These are phyloP conservation scores for Chrysopa pallens DNA, from an alignment of 1,140 invertebrate genomes.

Conservation along the genomic window DNA sequence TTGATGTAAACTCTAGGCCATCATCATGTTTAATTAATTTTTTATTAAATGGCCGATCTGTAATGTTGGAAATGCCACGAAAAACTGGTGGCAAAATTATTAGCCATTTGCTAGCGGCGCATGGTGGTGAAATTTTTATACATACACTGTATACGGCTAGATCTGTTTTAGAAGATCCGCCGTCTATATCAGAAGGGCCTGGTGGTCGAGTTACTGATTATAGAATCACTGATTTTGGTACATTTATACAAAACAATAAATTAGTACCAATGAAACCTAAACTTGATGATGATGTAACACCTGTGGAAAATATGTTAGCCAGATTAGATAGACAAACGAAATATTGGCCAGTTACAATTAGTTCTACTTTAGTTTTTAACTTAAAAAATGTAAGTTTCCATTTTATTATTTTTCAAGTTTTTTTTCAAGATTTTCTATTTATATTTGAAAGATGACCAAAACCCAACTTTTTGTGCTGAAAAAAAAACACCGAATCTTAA, in stretches of 20 bases:
- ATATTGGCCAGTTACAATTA: slow-evolving; percentile 87
- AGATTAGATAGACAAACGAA: slow-evolving; percentile 60
- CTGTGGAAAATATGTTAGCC: slow-evolving; percentile 40
- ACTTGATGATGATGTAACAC: slow-evolving; percentile 23
- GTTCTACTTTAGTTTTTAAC: slow-evolving; percentile 79
- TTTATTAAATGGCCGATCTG: slow-evolving; percentile 77
- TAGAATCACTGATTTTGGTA: slow-evolving; percentile 68
- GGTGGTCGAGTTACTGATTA: slow-evolving; percentile 91
- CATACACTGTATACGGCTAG: slow-evolving; percentile 67
- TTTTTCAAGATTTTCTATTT: too few relatives aligned
- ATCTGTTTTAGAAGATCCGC: slow-evolving; percentile 85
- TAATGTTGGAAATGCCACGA: slow-evolving; percentile 85
- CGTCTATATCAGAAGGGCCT: slow-evolving; percentile 82
- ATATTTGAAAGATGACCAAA: too few relatives aligned
- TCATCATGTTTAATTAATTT: slow-evolving; percentile 95
- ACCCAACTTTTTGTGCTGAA: too few relatives aligned
- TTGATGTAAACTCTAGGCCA: slow-evolving; percentile 87
- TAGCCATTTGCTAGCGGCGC: slow-evolving; percentile 82
- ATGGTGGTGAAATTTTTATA: slow-evolving; percentile 92
- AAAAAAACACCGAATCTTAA: too few relatives aligned
- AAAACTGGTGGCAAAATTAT: slow-evolving; percentile 76
- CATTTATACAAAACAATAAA: slow-evolving; percentile 71
- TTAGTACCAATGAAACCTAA: slow-evolving; percentile 45
- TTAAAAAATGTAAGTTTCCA: slow-evolving; percentile 50
- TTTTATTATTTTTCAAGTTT: too few relatives aligned